Conservation (phyloP, 1,140 invertebrate species). For the Propsilocerus akamusi region DNA sequence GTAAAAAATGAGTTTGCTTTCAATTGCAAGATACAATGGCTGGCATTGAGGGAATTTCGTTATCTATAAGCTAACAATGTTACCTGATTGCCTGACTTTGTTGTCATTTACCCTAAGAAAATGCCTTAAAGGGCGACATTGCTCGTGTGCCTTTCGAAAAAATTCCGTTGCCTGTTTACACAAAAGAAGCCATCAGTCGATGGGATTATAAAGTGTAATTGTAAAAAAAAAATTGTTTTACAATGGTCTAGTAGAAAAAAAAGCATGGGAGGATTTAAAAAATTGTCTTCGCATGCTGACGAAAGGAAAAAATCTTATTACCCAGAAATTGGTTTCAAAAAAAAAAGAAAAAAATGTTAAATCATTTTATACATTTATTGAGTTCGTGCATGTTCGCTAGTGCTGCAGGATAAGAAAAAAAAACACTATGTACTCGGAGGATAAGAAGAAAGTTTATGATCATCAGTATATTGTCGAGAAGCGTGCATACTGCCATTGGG, state of each 20-base stretch:
- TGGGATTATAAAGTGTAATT: neutral
- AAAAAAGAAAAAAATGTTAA: no score
- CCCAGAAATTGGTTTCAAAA: neutral
- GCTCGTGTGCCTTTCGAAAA: neutral
- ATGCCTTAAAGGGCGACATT: no score
- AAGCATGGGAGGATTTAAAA: neutral
- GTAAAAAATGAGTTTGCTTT: slow-evolving; percentile 1
- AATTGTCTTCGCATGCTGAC: no score
- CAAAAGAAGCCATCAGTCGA: neutral
- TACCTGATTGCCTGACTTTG: neutral
- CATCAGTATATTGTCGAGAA: neutral
- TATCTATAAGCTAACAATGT: neutral
- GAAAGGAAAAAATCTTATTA: neutral
- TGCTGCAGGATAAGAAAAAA: neutral
- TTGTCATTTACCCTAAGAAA: neutral
- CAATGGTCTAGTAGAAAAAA: neutral
- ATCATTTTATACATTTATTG: neutral
- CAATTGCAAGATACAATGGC: no score
- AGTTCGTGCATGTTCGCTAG: no score
- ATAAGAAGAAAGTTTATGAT: neutral
- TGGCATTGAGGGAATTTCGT: neutral
- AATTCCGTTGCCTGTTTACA: neutral
- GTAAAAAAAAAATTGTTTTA: neutral
- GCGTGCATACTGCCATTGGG: neutral
- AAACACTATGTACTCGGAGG: neutral